Percentiles rank a stretch among this genome's conserved stretches.
phyloP scores from a whole-genome alignment of 2,797 vertebrate species.

The Lepidocolaptes lacrymiger region DNA sequence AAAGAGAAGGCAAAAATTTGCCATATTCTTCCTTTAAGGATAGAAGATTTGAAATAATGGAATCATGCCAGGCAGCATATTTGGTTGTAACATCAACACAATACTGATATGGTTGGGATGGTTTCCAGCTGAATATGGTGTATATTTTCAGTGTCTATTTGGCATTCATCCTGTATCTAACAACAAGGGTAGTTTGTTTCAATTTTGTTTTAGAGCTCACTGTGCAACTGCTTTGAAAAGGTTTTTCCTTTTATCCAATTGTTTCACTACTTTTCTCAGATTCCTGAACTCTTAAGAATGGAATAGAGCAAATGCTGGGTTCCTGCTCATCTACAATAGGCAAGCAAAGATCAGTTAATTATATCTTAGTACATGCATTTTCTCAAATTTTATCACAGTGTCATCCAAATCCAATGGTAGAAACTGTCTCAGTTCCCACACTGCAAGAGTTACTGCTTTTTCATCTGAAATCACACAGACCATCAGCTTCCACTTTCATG shows the following conservation, averaged over 20 bases:
- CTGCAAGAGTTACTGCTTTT: not conserved
- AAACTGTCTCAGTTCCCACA: not conserved
- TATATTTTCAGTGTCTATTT: slow-evolving; percentile 12
- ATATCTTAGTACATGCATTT: not conserved
- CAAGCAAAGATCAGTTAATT: not conserved
- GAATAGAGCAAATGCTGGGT: not conserved
- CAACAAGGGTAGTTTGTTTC: slow-evolving; percentile 27
- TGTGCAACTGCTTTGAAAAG: not conserved
- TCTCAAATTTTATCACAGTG: not conserved
- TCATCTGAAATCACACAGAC: not conserved
- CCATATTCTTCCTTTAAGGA: not conserved
- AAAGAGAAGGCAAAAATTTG: not conserved
- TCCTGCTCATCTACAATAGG: not conserved
- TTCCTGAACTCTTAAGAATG: not conserved
- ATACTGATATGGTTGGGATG: slow-evolving; percentile 15
- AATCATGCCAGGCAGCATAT: not conserved
- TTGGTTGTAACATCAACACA: slow-evolving; percentile 17
- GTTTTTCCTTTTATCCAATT: not conserved
- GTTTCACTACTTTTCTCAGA: not conserved
- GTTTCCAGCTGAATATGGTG: not conserved
- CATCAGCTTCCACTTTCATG: not conserved
- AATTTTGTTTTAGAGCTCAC: not conserved
- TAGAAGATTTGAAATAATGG: not conserved
- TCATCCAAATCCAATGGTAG: not conserved
- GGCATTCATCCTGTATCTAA: slow-evolving; percentile 1